Base-by-base conservation (phyloP, 2,888 invertebrate genomes). In the Zygaena filipendulae region DNA sequence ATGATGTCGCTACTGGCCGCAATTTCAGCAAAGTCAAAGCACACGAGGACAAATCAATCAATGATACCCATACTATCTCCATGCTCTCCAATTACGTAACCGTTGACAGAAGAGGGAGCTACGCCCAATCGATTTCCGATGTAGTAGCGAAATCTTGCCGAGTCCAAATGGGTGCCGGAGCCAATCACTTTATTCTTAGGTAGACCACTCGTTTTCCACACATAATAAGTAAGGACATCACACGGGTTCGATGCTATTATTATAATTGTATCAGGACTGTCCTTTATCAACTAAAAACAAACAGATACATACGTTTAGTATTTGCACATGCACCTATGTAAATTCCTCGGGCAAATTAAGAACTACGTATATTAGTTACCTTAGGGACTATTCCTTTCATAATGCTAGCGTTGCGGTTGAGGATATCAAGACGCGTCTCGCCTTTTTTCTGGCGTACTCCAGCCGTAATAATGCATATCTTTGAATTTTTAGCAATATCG, bases 231-330 rank as follows among this genome's bases (percentile, higher is more conserved):
- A 49, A 94, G 71, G 33, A 93, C 85, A 54, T 95, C 94, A 2
- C 92, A 92, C 4, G 94, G 94, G 54, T 94, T 93, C 37, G 90
- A 88, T n/a, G 93, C 92, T 49, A 95, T 84, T 35, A 94, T 50
- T 12, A 92, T 63, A 36, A 91, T 86, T n/a, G 90, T 85, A 44
- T 92, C 82, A 0, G 93, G 93, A 36, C 91, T 92, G 68, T 91
- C 79, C 51, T 87, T 81, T 3, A 89, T 82, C 12, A 91, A 61
- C 49, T 87, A 61, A 2, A 35, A 39, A 23, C 21, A n/a, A 20
- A 2, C n/a, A n/a, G n/a, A n/a, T n/a, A n/a, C n/a, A n/a, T n/a
- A n/a, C n/a, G n/a, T n/a, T n/a, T n/a, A n/a, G n/a, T n/a, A n/a
- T n/a, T n/a, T n/a, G n/a, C n/a, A n/a, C n/a, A n/a, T n/a, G n/a